Percentiles rank a stretch among this genome's conserved stretches.
Evolutionary conservation across 1,140 invertebrate genomes (phyloP).

Genomic region (Zaprionus taronus): DNA sequence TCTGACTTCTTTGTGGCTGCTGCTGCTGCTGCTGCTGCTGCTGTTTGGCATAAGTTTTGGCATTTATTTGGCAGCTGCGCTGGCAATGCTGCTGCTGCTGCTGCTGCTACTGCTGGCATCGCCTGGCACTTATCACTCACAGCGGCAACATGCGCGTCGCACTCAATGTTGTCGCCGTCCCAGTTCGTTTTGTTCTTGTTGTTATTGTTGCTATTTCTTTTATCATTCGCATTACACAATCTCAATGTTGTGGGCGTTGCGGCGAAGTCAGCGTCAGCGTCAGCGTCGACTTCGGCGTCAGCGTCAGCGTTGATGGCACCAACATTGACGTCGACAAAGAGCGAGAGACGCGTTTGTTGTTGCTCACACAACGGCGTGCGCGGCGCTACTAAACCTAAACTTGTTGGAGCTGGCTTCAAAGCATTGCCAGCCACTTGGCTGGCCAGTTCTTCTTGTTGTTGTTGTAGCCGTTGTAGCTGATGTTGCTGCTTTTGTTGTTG

Average conservation of each 20-base stretch:
- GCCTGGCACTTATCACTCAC: constrained; percentile 48
- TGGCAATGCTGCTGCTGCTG: constrained; percentile 39
- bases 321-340: constrained; percentile 23
- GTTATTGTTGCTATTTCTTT: constrained; percentile 48
- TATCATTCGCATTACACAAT: constrained; percentile 79
- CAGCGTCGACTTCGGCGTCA: constrained; percentile 12
- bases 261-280: constrained; percentile 29
- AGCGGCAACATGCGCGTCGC: constrained; percentile 53
- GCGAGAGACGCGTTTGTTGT: constrained; percentile 61
- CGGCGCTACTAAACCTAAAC: constrained; percentile 79
- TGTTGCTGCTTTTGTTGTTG: constrained; percentile 29
- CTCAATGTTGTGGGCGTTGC: constrained; percentile 69
- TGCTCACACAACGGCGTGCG: constrained; percentile 75
- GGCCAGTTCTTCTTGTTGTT: constrained; percentile 35
- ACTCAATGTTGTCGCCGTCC: constrained; percentile 26
- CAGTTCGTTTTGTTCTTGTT: constrained; percentile 18
- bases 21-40: constrained; percentile 28
- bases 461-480: constrained; percentile 38
- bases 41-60: constrained; percentile 77
- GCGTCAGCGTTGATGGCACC: constrained; percentile 16
- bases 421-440: constrained; percentile 59
- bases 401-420: constrained; percentile 77
- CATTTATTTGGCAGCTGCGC: constrained; percentile 62
- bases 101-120: constrained; percentile 31
- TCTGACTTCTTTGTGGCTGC: constrained; percentile 15